Conservation (phyloP, 1,140 invertebrate genomes). For the Ctenoplectra terminalis region DNA sequence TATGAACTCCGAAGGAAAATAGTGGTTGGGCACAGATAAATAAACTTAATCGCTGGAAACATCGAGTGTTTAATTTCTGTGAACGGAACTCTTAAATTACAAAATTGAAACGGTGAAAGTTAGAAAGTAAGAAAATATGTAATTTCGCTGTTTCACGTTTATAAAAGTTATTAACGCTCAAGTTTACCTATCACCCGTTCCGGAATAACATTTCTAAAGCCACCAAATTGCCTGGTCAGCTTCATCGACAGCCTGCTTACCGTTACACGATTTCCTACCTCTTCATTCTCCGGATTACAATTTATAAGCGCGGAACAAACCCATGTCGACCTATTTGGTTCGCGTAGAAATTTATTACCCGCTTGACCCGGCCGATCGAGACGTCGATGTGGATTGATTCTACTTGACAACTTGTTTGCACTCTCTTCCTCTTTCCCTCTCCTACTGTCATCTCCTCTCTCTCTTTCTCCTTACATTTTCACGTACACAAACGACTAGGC, state of each 20-base stretch:
- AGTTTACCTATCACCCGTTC: not conserved
- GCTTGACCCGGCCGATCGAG: conserved; percentile 61
- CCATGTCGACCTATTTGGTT: conserved; percentile 60
- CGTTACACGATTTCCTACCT: conserved; percentile 48
- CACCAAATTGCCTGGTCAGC: conserved; percentile 48
- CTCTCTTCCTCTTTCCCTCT: conserved; percentile 43
- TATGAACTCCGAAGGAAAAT: not conserved
- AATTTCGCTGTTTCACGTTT: no score
- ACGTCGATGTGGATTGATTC: conserved; percentile 58
- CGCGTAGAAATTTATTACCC: conserved; percentile 63
- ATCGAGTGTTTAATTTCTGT: not conserved
- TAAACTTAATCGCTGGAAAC: not conserved
- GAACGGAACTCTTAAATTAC: not conserved
- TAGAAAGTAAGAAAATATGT: not conserved
- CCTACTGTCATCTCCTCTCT: not conserved
- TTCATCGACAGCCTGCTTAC: conserved; percentile 12
- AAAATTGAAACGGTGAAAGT: conserved; percentile 14
- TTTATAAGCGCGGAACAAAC: conserved; percentile 56
- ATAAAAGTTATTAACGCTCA: not conserved
- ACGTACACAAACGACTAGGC: not conserved
- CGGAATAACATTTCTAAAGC: not conserved
- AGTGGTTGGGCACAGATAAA: not conserved
- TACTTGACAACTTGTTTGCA: conserved; percentile 61
- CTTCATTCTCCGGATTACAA: conserved; percentile 58
- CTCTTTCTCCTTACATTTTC: not conserved